phyloP scores from a whole-genome alignment of 2,797 vertebrate genomes.

The Hephaestus fuliginosus region DNA sequence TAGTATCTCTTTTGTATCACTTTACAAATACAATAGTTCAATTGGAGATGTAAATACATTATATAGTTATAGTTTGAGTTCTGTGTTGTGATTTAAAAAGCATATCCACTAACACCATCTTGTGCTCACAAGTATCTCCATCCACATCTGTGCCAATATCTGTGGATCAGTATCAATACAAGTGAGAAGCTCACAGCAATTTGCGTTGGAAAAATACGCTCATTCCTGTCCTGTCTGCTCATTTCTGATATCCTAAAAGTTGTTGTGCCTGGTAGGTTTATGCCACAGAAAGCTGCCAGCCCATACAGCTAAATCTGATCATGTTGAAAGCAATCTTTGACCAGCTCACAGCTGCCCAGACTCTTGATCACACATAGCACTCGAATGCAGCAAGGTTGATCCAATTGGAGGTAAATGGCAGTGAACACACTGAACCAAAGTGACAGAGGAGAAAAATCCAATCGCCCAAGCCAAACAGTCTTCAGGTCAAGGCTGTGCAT shows the following conservation, averaged over 20 bases:
- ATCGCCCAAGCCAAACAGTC: conserved; percentile 1
- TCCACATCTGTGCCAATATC: neutral
- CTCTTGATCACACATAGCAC: neutral
- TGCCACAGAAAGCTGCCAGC: conserved; percentile 10
- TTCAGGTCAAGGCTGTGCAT: neutral
- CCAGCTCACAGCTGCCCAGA: neutral
- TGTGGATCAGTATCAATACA: neutral
- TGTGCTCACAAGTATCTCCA: neutral
- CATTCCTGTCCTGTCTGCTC: neutral
- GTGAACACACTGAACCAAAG: conserved; percentile 10
- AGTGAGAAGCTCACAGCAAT: neutral
- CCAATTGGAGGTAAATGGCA: conserved; percentile 11
- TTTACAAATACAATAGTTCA: neutral
- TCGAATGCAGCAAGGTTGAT: conserved; percentile 11
- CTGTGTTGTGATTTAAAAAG: neutral
- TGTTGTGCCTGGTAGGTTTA: neutral
- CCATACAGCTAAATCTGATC: conserved; percentile 1
- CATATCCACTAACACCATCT: neutral
- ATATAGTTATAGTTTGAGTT: neutral
- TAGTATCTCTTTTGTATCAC: neutral
- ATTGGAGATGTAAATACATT: neutral
- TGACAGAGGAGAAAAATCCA: conserved; percentile 7
- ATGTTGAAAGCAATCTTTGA: conserved; percentile 17
- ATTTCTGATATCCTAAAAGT: neutral
- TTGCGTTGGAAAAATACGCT: neutral